These are phyloP conservation scores for Eumacrocentrus americanus DNA, from an alignment of 2,888 invertebrate species.

Conservation along the genomic window DNA sequence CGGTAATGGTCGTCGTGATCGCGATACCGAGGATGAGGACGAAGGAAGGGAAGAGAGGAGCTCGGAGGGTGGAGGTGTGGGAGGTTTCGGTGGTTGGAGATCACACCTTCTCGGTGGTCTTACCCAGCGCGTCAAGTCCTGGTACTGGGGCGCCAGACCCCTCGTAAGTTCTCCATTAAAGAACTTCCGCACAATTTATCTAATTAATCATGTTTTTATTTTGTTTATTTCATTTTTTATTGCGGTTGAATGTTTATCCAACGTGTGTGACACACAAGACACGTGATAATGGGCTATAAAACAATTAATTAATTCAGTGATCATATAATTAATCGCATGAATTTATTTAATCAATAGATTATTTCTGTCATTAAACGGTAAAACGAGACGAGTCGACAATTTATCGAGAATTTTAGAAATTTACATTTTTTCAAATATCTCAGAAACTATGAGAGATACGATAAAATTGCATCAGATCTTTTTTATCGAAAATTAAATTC, in stretches of 20 bases:
- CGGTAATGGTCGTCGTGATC: slow-evolving; percentile 59
- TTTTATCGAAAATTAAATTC: too few relatives aligned
- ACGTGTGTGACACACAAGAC: too few relatives aligned
- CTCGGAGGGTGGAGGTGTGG: slow-evolving; percentile 61
- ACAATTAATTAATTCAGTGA: too few relatives aligned
- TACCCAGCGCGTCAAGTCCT: slow-evolving; percentile 96
- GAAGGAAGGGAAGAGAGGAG: slow-evolving; percentile 60
- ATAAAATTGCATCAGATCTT: too few relatives aligned
- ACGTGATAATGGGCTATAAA: not conserved
- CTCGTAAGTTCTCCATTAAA: slow-evolving; percentile 77
- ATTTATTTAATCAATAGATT: slow-evolving; percentile 9
- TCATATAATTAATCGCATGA: slow-evolving; percentile 23
- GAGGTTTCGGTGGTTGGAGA: slow-evolving; percentile 80
- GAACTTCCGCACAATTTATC: slow-evolving; percentile 30
- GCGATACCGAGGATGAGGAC: slow-evolving; percentile 59
- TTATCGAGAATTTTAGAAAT: too few relatives aligned
- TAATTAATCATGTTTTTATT: slow-evolving; percentile 14
- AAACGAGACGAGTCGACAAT: too few relatives aligned
- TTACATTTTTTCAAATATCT: too few relatives aligned
- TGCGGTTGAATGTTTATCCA: slow-evolving; percentile 8
- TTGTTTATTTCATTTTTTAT: slow-evolving; percentile 25
- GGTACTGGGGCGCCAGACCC: slow-evolving; percentile 94
- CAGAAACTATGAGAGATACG: too few relatives aligned
- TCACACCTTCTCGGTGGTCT: slow-evolving; percentile 90
- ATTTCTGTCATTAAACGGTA: too few relatives aligned